These are phyloP conservation scores for Machimus rusticus DNA, from an alignment of 2,888 invertebrate genomes.

Conservation along the genomic window DNA sequence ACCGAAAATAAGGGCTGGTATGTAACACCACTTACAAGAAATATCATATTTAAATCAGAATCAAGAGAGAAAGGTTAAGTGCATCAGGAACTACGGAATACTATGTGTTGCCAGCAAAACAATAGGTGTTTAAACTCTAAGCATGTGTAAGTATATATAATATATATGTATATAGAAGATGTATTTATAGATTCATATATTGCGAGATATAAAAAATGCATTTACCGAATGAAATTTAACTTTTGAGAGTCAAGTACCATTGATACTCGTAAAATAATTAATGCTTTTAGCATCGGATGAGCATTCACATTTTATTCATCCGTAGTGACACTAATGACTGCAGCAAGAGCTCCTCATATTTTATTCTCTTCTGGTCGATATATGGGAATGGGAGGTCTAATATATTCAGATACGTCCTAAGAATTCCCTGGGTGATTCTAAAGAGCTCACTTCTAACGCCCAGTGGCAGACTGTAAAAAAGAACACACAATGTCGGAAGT, in stretches of 20 bases:
- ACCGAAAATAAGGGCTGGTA: no score
- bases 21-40: no score
- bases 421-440: slow-evolving; percentile 23
- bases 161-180: no score
- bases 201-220: not conserved
- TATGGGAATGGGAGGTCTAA: not conserved
- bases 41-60: no score
- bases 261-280: not conserved
- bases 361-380: slow-evolving; percentile 2
- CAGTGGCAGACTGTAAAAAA: slow-evolving; percentile 34
- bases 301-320: not conserved
- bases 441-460: slow-evolving; percentile 27
- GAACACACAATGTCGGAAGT: slow-evolving; percentile 24
- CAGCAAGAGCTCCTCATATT: not conserved
- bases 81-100: no score
- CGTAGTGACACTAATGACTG: not conserved
- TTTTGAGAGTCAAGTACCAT: not conserved
- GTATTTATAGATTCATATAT: no score
- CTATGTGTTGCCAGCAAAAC: no score
- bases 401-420: slow-evolving; percentile 16
- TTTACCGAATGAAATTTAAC: not conserved
- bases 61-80: no score
- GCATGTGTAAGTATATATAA: no score
- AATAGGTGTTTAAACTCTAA: no score
- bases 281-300: not conserved